Conservation (phyloP, 2,113 vertebrate species). For the Hemibagrus wyckioides region DNA sequence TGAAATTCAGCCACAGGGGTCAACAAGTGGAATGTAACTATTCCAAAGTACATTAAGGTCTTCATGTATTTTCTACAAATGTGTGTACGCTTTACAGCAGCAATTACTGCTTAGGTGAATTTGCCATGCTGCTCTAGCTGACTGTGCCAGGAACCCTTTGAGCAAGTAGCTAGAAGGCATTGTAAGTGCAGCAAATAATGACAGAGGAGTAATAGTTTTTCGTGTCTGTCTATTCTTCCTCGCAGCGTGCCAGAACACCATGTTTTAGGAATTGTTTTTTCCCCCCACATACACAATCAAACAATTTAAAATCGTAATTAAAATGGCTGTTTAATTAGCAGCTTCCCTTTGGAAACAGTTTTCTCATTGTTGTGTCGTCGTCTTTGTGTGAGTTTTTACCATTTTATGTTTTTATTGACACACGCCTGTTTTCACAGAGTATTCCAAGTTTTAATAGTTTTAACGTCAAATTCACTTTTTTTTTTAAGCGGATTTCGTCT, state of each 20-base stretch:
- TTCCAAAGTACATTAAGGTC: background rate
- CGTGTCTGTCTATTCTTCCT: background rate
- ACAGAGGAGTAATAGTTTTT: background rate
- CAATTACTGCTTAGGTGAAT: background rate
- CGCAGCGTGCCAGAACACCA: background rate
- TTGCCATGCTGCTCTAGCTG: background rate
- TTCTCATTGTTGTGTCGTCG: background rate
- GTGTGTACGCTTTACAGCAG: background rate
- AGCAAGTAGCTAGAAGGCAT: slow-evolving; percentile 4
- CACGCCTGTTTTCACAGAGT: background rate
- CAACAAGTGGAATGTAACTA: background rate
- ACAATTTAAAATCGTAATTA: background rate
- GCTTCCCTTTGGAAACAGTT: background rate
- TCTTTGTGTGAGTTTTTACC: background rate
- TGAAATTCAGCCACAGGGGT: background rate
- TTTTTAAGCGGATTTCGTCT: background rate
- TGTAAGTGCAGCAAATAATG: background rate
- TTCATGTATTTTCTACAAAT: background rate
- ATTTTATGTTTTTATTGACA: background rate
- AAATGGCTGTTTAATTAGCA: background rate
- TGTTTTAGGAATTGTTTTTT: background rate
- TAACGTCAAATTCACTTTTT: background rate
- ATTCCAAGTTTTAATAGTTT: background rate
- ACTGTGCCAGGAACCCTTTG: background rate
- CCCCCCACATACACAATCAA: background rate